Evolutionary conservation across 2,888 invertebrate species (phyloP), one percentile per base, ranked within the genome.

Genomic region (Caenorhabditis japonica): DNA sequence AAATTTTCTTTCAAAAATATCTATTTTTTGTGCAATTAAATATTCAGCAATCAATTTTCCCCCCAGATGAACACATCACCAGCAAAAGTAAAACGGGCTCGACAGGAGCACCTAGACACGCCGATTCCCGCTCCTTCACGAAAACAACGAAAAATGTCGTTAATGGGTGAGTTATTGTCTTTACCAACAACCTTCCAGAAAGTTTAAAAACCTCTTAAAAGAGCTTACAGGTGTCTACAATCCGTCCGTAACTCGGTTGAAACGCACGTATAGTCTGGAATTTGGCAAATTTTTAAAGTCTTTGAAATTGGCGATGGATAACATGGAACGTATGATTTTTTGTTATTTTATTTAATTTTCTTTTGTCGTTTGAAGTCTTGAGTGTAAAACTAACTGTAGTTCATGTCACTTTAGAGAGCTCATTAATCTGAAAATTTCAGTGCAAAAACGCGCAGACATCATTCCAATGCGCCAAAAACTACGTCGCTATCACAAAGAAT

Each of bases 271-370:
- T 21, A 58, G 60, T 4, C 0, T 17, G 13, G 60, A 69, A 21
- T 69, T 69, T 15, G 36, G 10, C 4, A 60, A 39, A 34, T 69
- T 69, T 55, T 17, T 69, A 13, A 33, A 25, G 27, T 58, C 60
- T 0, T 39, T 47, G n/a, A 53, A 60, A 47, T 7, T 4, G 7
- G 21, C 47, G 2, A 13, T 47, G 27, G 60, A 69, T 21, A n/a
- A 38, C 4, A 27, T 69, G 12, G 56, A 58, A 10, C 23, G 66
- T 66, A 12, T 33, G 43, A 39, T 39, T 39, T 39, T 39, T 39
- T 30, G 39, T 10, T 7, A 30, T 7, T 30, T 30, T 10, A 7
- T 7, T 30, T 10, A 10, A 30, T 30, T 30, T 30, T 30, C 30
- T 10, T 30, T 34, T 34, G 34, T 34, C 34, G 34, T 12, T 34